Percentiles rank a stretch among this genome's conserved stretches.
Evolutionary conservation across 2,113 vertebrate species (phyloP).

Genomic region (Neogale vison): DNA sequence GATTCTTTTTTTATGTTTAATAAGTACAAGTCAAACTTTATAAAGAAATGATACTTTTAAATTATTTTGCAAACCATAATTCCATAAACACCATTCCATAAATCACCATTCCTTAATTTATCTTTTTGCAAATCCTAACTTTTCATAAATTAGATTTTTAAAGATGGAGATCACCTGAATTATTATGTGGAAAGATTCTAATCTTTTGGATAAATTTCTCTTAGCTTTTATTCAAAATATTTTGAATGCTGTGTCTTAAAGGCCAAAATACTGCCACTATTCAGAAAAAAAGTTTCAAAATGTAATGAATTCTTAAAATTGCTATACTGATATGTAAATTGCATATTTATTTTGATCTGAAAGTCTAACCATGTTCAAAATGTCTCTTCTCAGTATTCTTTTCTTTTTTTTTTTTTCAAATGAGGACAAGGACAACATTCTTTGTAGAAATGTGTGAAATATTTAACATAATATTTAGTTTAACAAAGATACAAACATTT

Average conservation of each 20-base stretch:
- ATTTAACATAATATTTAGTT: conserved; percentile 30
- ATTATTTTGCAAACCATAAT: not conserved
- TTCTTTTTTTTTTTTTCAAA: not conserved
- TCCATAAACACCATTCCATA: not conserved
- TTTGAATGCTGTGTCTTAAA: not conserved
- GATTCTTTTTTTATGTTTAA: conserved; percentile 22
- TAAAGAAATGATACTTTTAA: not conserved
- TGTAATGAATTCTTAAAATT: not conserved
- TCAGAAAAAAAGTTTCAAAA: conserved; percentile 5
- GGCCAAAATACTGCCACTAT: not conserved
- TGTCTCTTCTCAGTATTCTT: not conserved
- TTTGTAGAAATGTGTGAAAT: conserved; percentile 9
- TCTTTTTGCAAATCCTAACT: conserved; percentile 12
- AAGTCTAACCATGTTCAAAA: not conserved
- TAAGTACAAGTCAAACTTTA: not conserved
- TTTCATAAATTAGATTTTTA: not conserved
- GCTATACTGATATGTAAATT: not conserved
- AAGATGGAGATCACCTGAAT: not conserved
- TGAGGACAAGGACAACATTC: not conserved
- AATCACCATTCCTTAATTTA: not conserved
- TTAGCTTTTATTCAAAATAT: conserved; percentile 2
- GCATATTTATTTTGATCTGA: not conserved
- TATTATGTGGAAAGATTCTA: not conserved
- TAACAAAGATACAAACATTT: not conserved
- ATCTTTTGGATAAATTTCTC: not conserved